Conservation (phyloP, 2,888 invertebrate species). For the Carpatolechia fugitivella region DNA sequence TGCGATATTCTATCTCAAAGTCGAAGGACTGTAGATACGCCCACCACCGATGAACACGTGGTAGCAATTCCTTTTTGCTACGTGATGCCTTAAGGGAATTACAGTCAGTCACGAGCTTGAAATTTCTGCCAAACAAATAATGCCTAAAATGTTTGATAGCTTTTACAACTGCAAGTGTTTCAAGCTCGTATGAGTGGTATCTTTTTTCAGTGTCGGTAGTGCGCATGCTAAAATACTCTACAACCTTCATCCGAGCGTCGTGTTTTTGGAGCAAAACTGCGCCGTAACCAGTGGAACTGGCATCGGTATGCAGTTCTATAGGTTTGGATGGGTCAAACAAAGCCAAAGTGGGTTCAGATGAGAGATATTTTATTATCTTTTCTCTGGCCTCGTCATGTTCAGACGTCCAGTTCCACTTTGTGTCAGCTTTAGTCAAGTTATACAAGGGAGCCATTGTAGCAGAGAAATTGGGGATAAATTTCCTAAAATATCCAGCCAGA, state of each 20-base stretch:
- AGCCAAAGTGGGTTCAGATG: slow-evolving; percentile 20
- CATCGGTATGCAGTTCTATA: slow-evolving; percentile 23
- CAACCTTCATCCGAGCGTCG: slow-evolving; percentile 5
- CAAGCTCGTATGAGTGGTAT: slow-evolving; percentile 26
- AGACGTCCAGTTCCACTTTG: slow-evolving; percentile 24
- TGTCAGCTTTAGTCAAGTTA: slow-evolving; percentile 23
- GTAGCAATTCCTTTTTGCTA: slow-evolving; percentile 11
- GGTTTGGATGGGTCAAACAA: slow-evolving; percentile 23
- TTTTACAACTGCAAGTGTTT: slow-evolving; percentile 23
- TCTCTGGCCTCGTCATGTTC: slow-evolving; percentile 25
- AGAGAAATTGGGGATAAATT: slow-evolving; percentile 26
- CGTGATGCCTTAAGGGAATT: slow-evolving; percentile 4
- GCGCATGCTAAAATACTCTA: slow-evolving; percentile 18
- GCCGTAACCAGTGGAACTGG: slow-evolving; percentile 28
- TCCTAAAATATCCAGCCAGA: slow-evolving; percentile 23
- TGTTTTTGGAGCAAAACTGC: slow-evolving; percentile 22
- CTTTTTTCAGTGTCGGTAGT: slow-evolving; percentile 20
- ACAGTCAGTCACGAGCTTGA: slow-evolving; percentile 21
- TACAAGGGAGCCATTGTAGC: slow-evolving; percentile 25
- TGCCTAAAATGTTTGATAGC: slow-evolving; percentile 18
- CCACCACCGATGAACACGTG: slow-evolving; percentile 8
- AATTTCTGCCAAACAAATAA: slow-evolving; percentile 18
- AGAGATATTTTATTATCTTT: slow-evolving; percentile 18
- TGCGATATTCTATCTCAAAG: slow-evolving; percentile 22
- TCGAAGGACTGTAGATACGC: slow-evolving; percentile 23